Conservation (phyloP, 1,140 invertebrate species). For the Goniozus legneri region DNA sequence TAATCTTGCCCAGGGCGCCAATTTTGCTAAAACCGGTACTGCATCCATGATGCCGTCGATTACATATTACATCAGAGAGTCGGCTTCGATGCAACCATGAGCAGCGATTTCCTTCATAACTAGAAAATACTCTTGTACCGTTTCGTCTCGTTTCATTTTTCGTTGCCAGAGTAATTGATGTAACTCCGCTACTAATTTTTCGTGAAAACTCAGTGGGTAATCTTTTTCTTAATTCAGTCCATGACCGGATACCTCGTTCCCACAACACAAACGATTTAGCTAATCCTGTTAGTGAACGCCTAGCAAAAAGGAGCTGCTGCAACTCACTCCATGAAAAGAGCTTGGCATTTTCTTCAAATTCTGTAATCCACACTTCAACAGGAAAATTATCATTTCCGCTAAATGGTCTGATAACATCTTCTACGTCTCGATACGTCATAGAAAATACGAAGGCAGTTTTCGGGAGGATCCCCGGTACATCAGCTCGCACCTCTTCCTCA, state of each 20-base stretch:
- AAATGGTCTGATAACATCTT: constrained; percentile 19
- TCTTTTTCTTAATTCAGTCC: constrained; percentile 15
- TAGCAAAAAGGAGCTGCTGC: constrained; percentile 23
- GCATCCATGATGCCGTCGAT: constrained; percentile 11
- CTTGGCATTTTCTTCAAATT: constrained; percentile 21
- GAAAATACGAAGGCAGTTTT: neutral
- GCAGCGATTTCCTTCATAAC: constrained; percentile 24
- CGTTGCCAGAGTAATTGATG: constrained; percentile 18
- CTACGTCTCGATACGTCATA: constrained; percentile 2
- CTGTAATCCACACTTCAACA: constrained; percentile 18
- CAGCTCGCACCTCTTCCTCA: neutral
- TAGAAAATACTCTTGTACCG: constrained; percentile 26
- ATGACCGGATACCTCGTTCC: constrained; percentile 16
- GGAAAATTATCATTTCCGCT: constrained; percentile 14
- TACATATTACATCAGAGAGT: constrained; percentile 26
- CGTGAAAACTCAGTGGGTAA: constrained; percentile 18
- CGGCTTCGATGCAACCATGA: constrained; percentile 17
- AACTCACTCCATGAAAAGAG: constrained; percentile 19
- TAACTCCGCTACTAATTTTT: constrained; percentile 19
- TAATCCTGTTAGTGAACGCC: constrained; percentile 21
- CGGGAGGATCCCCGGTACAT: no score
- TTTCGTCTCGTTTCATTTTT: constrained; percentile 16
- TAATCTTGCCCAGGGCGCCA: neutral
- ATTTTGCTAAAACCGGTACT: neutral
- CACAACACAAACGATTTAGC: constrained; percentile 24